Evolutionary conservation across 2,113 vertebrate species (phyloP).

Genomic region (Heliornis fulica): DNA sequence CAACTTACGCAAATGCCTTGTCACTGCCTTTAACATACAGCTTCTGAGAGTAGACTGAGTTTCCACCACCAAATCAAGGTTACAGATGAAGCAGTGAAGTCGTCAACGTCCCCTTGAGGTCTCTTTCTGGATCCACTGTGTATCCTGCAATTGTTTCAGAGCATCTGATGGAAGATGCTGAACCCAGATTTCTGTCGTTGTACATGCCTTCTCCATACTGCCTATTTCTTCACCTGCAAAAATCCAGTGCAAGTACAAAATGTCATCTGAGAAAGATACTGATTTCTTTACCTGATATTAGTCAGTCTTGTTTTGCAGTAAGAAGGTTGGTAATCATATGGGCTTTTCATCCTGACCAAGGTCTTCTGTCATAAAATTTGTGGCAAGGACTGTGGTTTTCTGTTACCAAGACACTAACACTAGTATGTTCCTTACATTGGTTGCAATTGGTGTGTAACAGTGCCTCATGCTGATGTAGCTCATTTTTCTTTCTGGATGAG

Average conservation of each 20-base stretch:
- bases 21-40: not conserved
- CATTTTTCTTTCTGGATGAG: not conserved
- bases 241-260: not conserved
- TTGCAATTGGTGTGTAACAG: not conserved
- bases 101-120: not conserved
- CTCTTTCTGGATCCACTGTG: conserved; percentile 1
- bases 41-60: not conserved
- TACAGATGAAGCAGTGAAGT: conserved; percentile 40
- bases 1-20: not conserved
- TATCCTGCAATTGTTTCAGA: conserved; percentile 58
- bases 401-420: not conserved
- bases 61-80: conserved; percentile 1
- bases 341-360: not conserved
- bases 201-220: not conserved
- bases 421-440: not conserved
- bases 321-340: not conserved
- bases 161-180: not conserved
- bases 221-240: not conserved
- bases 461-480: not conserved
- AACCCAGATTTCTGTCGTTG: not conserved
- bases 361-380: not conserved
- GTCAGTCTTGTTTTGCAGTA: not conserved
- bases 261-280: not conserved
- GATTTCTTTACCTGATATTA: not conserved
- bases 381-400: not conserved